These are phyloP conservation scores for Hemichromis elongatus DNA, from an alignment of 2,113 vertebrate species.

Conservation along the genomic window DNA sequence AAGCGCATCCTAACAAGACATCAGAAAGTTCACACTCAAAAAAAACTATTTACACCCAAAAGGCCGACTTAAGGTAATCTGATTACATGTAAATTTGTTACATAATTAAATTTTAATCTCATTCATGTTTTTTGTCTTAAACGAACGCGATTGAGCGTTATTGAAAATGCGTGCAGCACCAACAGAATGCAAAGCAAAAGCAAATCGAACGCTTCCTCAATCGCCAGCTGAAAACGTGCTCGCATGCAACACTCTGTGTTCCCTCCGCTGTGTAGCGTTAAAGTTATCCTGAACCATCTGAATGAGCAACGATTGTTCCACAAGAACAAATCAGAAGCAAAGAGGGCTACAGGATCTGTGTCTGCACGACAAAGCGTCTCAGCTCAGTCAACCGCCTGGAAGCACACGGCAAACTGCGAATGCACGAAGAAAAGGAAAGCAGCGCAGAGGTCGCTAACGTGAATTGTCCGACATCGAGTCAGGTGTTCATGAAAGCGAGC, in stretches of 20 bases:
- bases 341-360: background rate
- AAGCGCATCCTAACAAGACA: background rate
- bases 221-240: background rate
- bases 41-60: background rate
- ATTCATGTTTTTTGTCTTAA: background rate
- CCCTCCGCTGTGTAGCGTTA: background rate
- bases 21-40: background rate
- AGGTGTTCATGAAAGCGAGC: background rate
- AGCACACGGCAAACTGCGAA: rapidly evolving
- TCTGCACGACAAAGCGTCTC: background rate
- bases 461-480: background rate
- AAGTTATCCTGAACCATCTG: background rate
- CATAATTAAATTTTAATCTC: background rate
- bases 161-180: background rate
- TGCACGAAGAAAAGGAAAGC: background rate
- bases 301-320: background rate
- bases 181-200: background rate
- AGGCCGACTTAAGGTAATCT: background rate
- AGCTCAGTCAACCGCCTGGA: background rate
- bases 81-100: background rate
- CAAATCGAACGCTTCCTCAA: background rate
- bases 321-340: background rate
- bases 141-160: background rate
- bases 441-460: background rate
- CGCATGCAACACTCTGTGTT: background rate